Evolutionary conservation across 1,140 invertebrate genomes (phyloP).

Genomic region (Dysdera silvatica): DNA sequence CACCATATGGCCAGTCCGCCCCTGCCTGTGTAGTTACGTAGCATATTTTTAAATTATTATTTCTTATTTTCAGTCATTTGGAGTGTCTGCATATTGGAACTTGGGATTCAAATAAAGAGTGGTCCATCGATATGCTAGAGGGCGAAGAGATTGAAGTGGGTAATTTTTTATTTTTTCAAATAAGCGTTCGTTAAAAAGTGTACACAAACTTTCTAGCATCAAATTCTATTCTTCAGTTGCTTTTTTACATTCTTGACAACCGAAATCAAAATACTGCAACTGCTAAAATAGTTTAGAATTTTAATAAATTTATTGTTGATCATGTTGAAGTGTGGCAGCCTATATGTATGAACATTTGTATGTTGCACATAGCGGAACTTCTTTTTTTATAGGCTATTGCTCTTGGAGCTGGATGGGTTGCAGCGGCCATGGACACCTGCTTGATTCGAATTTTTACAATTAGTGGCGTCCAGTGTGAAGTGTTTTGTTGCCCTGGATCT

Average conservation of each 20-base stretch:
- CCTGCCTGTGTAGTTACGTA: too few relatives aligned
- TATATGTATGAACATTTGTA: too few relatives aligned
- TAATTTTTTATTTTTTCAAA: not conserved
- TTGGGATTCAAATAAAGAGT: conserved; percentile 77
- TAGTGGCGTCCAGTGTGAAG: conserved; percentile 74
- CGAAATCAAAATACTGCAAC: too few relatives aligned
- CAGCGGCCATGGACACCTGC: conserved; percentile 62
- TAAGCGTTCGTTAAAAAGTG: not conserved
- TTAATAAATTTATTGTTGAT: not conserved
- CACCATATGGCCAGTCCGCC: too few relatives aligned
- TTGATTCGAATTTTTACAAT: conserved; percentile 73
- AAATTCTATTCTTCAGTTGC: not conserved
- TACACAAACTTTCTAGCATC: not conserved
- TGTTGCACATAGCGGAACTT: too few relatives aligned
- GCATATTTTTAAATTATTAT: too few relatives aligned
- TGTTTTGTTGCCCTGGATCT: conserved; percentile 61
- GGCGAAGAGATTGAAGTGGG: conserved; percentile 57
- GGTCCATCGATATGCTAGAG: conserved; percentile 65
- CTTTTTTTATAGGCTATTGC: conserved; percentile 12
- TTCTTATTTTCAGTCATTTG: conserved; percentile 52
- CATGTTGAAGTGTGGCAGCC: not conserved
- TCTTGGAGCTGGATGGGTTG: conserved; percentile 46
- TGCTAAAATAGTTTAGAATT: too few relatives aligned
- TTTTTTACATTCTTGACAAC: too few relatives aligned
- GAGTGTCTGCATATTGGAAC: conserved; percentile 64